Base-by-base conservation (phyloP, 2,113 vertebrate species). In the Brachyhypopomus occidentalis region DNA sequence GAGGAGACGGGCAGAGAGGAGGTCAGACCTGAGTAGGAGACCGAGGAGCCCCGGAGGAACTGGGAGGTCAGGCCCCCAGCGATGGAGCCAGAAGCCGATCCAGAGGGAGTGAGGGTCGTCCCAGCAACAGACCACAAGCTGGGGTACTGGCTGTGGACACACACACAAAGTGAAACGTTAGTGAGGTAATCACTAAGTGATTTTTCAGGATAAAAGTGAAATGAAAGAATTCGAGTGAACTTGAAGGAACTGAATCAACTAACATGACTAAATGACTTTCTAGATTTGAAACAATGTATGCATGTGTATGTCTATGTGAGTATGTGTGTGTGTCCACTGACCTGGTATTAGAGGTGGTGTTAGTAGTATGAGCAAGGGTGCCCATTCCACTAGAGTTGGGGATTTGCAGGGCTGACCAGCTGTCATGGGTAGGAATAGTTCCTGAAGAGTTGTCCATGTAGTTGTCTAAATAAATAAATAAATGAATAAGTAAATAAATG, bases 91-190 rank as follows among this genome's bases (percentile, higher is more conserved):
- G 93, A 93, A 11, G 92, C 62, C 0, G 94, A 93, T 60, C 92
- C 91, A 0, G 93, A 92, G 0, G 92, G 90, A 30, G 90, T 87
- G 79, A 94, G 92, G 78, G 92, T 91, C 27, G 91, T 90, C 70
- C 94, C 90, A 0, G 92, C 88, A 14, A 94, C 92, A 0, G 94
- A 94, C 94, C 94, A 94, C 17, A 94, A 85, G 81, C 92, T 94
- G 56, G 94, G 92, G 84, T 94, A 94, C 84, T 94, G 94, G 81
- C 94, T 94, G 89, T 78, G 76, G 25, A 67, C 2, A 16, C 78
- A 41, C 84, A 19, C 34, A 66, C 11, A 20, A 38, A 27, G 11
- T 14, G 0, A 60, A 64, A 7, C 0, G 30, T 80, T 41, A 76
- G 30, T 20, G 16, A 59, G 2, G 4, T 2, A 55, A 56, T 62